Conservation (phyloP, 2,888 invertebrate species). For the Heliconius charithonia region DNA sequence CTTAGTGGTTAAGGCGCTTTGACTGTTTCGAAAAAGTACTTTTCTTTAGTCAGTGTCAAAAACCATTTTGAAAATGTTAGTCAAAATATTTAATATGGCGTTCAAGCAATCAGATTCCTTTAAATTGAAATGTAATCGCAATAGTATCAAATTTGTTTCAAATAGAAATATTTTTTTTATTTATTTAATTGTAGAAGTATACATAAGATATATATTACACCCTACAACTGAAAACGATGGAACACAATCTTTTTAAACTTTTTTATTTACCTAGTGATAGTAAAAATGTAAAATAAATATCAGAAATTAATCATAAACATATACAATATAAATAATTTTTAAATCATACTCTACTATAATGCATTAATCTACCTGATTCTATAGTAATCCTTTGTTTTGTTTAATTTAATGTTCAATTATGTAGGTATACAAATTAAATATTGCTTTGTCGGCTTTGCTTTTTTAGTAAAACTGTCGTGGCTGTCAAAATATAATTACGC, state of each 20-base stretch:
- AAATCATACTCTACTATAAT: neutral
- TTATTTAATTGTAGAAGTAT: neutral
- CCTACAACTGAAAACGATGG: too few species aligned
- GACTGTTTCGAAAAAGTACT: neutral
- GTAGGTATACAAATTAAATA: conserved; percentile 25
- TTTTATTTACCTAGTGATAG: too few species aligned
- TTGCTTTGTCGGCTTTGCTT: conserved; percentile 21
- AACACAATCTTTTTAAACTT: too few species aligned
- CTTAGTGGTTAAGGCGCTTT: neutral
- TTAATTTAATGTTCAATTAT: conserved; percentile 26
- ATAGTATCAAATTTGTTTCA: neutral
- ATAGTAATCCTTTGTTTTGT: conserved; percentile 25
- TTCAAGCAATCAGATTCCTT: too few species aligned
- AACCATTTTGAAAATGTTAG: too few species aligned
- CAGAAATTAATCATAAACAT: too few species aligned
- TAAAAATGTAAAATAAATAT: too few species aligned
- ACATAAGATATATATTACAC: too few species aligned
- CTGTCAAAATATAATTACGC: conserved; percentile 32
- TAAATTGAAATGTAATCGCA: neutral
- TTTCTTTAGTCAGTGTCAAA: too few species aligned
- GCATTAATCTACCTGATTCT: neutral
- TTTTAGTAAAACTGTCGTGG: conserved; percentile 26
- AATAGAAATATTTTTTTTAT: neutral
- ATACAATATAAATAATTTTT: neutral
- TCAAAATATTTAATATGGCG: too few species aligned